Conservation (phyloP, 2,888 invertebrate species). For the Thecocarcelia acutangulata region DNA sequence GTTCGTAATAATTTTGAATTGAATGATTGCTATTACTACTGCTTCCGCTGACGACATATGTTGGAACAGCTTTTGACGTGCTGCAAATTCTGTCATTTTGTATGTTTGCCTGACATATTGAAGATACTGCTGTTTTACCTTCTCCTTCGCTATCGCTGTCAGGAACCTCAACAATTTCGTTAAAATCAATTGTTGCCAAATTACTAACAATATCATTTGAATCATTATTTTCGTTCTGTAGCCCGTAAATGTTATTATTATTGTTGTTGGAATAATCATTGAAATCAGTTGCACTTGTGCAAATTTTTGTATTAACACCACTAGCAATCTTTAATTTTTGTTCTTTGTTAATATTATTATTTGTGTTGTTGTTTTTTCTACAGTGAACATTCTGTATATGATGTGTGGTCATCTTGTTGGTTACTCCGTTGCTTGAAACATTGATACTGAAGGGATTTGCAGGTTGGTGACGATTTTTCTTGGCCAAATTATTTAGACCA, state of each 20-base stretch:
- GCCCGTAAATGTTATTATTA: slow-evolving; percentile 60
- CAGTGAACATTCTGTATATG: slow-evolving; percentile 47
- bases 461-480: slow-evolving; percentile 36
- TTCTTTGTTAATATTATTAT: slow-evolving; percentile 66
- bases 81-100: slow-evolving; percentile 53
- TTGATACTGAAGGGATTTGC: slow-evolving; percentile 21
- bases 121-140: slow-evolving; percentile 35
- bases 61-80: slow-evolving; percentile 58
- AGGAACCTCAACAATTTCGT: slow-evolving; percentile 74
- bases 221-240: slow-evolving; percentile 41
- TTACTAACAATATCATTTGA: slow-evolving; percentile 23
- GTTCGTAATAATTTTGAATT: slow-evolving; percentile 63
- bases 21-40: slow-evolving; percentile 69
- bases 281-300: slow-evolving; percentile 55
- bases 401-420: slow-evolving; percentile 55
- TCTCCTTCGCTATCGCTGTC: slow-evolving; percentile 73
- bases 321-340: slow-evolving; percentile 59
- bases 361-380: slow-evolving; percentile 69
- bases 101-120: slow-evolving; percentile 21
- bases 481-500: slow-evolving; percentile 6
- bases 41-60: slow-evolving; percentile 71
- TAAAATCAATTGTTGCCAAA: slow-evolving; percentile 45
- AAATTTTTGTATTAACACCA: slow-evolving; percentile 47
- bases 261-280: slow-evolving; percentile 56
- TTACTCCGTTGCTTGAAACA: slow-evolving; percentile 24